phyloP scores from a whole-genome alignment of 2,797 vertebrate species.

The Epinephelus malabaricus region DNA sequence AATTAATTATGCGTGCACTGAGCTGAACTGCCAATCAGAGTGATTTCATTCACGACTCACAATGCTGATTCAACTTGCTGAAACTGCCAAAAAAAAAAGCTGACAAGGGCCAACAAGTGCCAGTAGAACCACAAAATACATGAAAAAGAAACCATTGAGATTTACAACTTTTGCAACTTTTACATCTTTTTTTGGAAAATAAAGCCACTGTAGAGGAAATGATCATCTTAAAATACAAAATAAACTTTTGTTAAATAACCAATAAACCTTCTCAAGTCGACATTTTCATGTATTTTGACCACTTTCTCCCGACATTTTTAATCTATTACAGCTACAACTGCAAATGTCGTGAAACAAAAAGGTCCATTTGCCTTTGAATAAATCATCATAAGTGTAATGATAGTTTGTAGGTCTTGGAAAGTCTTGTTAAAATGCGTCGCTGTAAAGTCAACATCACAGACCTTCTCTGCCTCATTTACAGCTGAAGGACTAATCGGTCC shows the following conservation, averaged over 20 bases:
- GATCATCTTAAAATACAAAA: background rate
- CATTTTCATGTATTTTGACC: background rate
- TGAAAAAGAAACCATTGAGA: too few species aligned
- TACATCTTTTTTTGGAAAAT: too few species aligned
- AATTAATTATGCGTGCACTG: too few species aligned
- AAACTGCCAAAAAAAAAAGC: too few species aligned
- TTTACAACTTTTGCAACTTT: background rate
- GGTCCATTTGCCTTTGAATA: slow-evolving; percentile 11
- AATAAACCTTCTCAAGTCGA: background rate
- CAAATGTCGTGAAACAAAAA: slow-evolving; percentile 12
- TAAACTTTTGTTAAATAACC: background rate
- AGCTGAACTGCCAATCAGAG: too few species aligned
- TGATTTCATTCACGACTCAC: too few species aligned
- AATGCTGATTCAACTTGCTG: too few species aligned
- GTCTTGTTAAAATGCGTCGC: slow-evolving; percentile 28
- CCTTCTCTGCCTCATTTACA: slow-evolving; percentile 45
- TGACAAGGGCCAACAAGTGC: too few species aligned
- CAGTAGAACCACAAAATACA: too few species aligned
- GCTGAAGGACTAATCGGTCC: slow-evolving; percentile 39
- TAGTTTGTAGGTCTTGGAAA: slow-evolving; percentile 40
- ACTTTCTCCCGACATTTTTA: background rate
- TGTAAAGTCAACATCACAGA: slow-evolving; percentile 52
- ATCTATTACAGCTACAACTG: slow-evolving; percentile 2
- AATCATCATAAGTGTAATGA: slow-evolving; percentile 36
- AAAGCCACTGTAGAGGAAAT: background rate